These are phyloP conservation scores for Battus philenor DNA, from an alignment of 1,140 invertebrate species.

Conservation along the genomic window DNA sequence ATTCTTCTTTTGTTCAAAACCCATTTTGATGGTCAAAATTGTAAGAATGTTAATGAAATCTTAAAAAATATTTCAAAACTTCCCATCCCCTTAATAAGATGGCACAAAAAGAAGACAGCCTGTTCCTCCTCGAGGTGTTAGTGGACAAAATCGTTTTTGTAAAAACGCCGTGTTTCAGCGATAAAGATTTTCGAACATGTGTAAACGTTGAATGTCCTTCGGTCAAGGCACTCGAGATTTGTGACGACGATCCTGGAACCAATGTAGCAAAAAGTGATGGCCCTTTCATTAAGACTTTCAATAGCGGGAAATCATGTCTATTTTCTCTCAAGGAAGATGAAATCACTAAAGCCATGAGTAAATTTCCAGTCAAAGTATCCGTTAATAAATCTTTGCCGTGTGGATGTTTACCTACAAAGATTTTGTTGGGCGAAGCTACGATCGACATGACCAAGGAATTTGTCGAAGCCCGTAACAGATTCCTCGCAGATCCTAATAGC, in stretches of 20 bases:
- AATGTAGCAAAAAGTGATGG: constrained; percentile 46
- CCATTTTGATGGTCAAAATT: constrained; percentile 48
- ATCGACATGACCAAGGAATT: constrained; percentile 71
- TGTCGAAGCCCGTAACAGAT: constrained; percentile 57
- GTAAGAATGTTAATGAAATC: constrained; percentile 37
- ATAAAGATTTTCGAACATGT: constrained; percentile 71
- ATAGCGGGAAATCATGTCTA: constrained; percentile 76
- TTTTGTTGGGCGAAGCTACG: constrained; percentile 53
- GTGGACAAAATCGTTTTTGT: constrained; percentile 73
- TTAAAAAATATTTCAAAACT: constrained; percentile 36
- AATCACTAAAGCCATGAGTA: constrained; percentile 58
- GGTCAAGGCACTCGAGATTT: constrained; percentile 74
- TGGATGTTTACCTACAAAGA: constrained; percentile 58
- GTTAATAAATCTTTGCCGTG: constrained; percentile 58
- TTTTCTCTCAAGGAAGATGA: constrained; percentile 73
- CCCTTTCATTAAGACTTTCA: constrained; percentile 60
- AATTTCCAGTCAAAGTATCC: constrained; percentile 50
- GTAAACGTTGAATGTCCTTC: constrained; percentile 70
- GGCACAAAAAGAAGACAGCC: constrained; percentile 70
- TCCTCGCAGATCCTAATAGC: constrained; percentile 44
- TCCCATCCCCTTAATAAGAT: constrained; percentile 62
- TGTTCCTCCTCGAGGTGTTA: constrained; percentile 77
- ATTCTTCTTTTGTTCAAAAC: constrained; percentile 43
- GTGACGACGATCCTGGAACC: constrained; percentile 72
- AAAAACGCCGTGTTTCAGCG: constrained; percentile 60